Percentiles rank a stretch among this genome's conserved stretches.
These are phyloP conservation scores for Oryzaephilus surinamensis DNA, from an alignment of 1,140 invertebrate species.

Conservation along the genomic window DNA sequence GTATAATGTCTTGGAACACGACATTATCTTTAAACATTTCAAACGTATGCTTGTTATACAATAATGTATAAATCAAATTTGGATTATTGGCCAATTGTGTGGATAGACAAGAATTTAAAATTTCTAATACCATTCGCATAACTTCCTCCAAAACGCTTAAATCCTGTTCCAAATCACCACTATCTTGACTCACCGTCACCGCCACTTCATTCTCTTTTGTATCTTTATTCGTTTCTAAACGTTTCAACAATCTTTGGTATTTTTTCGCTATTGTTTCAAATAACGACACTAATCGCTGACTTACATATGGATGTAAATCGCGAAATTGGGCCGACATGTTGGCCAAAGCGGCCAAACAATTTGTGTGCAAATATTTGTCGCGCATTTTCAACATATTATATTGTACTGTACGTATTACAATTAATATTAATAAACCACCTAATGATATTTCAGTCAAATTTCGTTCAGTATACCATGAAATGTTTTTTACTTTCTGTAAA, in stretches of 20 bases:
- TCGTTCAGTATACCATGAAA: constrained; percentile 87
- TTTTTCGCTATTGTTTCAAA: constrained; percentile 81
- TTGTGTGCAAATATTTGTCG: constrained; percentile 93
- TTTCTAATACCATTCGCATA: constrained; percentile 90
- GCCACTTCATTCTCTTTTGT: constrained; percentile 32
- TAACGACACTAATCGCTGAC: constrained; percentile 80
- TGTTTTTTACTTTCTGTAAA: constrained; percentile 70
- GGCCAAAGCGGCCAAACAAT: constrained; percentile 92
- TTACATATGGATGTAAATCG: constrained; percentile 90
- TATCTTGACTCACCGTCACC: constrained; percentile 28
- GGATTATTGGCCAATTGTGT: constrained; percentile 84
- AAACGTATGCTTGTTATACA: constrained; percentile 91
- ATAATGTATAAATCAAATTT: constrained; percentile 89
- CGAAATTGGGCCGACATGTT: constrained; percentile 96
- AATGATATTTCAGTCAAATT: constrained; percentile 83
- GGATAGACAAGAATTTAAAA: constrained; percentile 86
- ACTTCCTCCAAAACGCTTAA: constrained; percentile 94
- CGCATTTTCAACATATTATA: constrained; percentile 96
- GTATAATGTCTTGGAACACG: constrained; percentile 89
- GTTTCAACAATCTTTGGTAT: constrained; percentile 36
- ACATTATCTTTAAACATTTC: constrained; percentile 75
- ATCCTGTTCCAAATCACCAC: constrained; percentile 62
- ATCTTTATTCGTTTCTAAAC: constrained; percentile 28
- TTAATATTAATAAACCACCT: constrained; percentile 89
- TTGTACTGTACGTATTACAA: constrained; percentile 92